Evolutionary conservation across 2,113 vertebrate species (phyloP).

Genomic region (Potamarius usumacintae): DNA sequence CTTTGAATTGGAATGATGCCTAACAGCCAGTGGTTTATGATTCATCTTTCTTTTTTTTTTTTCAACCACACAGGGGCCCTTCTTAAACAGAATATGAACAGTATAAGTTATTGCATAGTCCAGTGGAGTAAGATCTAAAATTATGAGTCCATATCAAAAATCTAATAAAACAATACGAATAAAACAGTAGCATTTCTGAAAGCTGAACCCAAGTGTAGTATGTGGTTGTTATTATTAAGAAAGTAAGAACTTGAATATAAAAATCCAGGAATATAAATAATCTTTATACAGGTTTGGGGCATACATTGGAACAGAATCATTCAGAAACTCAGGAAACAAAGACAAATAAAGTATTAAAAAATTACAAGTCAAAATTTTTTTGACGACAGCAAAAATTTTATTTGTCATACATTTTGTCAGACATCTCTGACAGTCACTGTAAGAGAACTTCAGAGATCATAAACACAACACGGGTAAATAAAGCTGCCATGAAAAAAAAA

Average conservation of each 20-base stretch:
- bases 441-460: constrained; percentile 36
- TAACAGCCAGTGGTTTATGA: not conserved
- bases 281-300: not conserved
- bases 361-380: not conserved
- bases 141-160: not conserved
- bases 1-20: not conserved
- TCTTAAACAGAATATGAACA: not conserved
- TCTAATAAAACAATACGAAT: not conserved
- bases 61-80: not conserved
- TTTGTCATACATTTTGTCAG: no score
- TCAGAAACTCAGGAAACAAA: not conserved
- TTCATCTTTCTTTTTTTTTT: not conserved
- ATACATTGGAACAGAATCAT: not conserved
- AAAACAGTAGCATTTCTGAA: not conserved
- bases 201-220: not conserved
- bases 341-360: not conserved
- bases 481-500: not conserved
- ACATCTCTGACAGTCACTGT: no score
- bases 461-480: constrained; percentile 55
- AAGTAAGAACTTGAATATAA: not conserved
- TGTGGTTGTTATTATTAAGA: not conserved
- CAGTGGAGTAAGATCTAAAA: not conserved
- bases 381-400: no score
- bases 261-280: not conserved
- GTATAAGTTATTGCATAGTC: not conserved